These are phyloP conservation scores for Etheostoma nigrum DNA, from an alignment of 2,797 vertebrate species.

Conservation along the genomic window DNA sequence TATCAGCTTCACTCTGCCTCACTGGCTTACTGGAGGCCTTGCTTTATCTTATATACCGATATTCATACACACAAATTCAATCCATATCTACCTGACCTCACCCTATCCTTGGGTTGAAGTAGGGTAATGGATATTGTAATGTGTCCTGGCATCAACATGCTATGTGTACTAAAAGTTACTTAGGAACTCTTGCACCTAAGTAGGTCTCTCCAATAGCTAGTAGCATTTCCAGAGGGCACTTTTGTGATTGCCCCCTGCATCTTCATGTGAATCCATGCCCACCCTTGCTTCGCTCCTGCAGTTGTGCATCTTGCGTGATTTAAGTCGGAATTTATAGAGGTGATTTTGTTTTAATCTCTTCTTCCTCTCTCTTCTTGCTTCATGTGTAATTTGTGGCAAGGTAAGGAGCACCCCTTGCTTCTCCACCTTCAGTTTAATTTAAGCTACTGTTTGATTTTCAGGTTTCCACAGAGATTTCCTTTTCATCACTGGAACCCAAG, in stretches of 20 bases:
- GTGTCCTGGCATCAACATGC: not conserved
- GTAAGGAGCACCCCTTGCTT: constrained; percentile 80
- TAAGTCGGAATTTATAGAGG: constrained; percentile 17
- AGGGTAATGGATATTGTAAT: constrained; percentile 1
- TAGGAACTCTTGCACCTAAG: not conserved
- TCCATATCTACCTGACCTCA: constrained; percentile 9
- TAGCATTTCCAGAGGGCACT: constrained; percentile 3
- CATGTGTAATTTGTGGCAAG: constrained; percentile 85
- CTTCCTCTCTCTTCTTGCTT: constrained; percentile 83
- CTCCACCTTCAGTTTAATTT: constrained; percentile 48
- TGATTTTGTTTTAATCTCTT: constrained; percentile 78
- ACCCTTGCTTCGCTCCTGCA: constrained; percentile 64
- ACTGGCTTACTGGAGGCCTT: constrained; percentile 38
- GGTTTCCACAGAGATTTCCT: constrained; percentile 48
- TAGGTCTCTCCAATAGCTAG: not conserved
- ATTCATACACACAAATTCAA: constrained; percentile 30
- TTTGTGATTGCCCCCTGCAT: not conserved
- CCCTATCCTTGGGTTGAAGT: not conserved
- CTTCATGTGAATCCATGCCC: constrained; percentile 51
- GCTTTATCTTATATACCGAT: constrained; percentile 16
- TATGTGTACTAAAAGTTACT: constrained; percentile 1
- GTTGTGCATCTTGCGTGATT: constrained; percentile 64
- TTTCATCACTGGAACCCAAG: constrained; percentile 28
- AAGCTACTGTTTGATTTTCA: constrained; percentile 56
- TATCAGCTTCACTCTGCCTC: constrained; percentile 64